Conservation (phyloP, 2,888 invertebrate genomes). For the Cepaea hortensis region DNA sequence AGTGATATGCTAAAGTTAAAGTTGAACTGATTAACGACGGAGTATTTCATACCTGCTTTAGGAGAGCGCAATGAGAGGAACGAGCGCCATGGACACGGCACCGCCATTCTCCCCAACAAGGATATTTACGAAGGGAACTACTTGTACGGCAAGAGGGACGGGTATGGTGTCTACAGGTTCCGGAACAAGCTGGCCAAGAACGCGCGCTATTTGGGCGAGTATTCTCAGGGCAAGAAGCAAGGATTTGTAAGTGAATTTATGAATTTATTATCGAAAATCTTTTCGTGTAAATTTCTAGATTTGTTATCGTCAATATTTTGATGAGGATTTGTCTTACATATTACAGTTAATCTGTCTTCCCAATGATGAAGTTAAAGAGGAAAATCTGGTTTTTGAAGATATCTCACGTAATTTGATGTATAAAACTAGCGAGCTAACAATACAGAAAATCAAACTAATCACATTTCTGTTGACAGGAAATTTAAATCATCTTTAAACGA, state of each 20-base stretch:
- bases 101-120: constrained; percentile 38
- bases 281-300: neutral
- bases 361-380: no score
- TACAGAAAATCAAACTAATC: no score
- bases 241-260: constrained; percentile 36
- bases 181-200: constrained; percentile 31
- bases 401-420: no score
- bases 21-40: neutral
- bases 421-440: no score
- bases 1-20: neutral
- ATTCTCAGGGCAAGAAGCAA: constrained; percentile 44
- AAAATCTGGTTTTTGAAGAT: no score
- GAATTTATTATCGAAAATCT: neutral
- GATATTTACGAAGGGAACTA: constrained; percentile 46
- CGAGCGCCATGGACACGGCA: constrained; percentile 44
- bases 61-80: constrained; percentile 46
- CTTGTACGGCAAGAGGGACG: constrained; percentile 44
- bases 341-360: no score
- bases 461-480: no score
- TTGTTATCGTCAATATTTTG: neutral
- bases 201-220: constrained; percentile 41
- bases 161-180: constrained; percentile 43
- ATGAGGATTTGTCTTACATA: no score
- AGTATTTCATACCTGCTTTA: neutral
- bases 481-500: no score